phyloP scores from a whole-genome alignment of 1,140 invertebrate species.

The Myzus persicae region DNA sequence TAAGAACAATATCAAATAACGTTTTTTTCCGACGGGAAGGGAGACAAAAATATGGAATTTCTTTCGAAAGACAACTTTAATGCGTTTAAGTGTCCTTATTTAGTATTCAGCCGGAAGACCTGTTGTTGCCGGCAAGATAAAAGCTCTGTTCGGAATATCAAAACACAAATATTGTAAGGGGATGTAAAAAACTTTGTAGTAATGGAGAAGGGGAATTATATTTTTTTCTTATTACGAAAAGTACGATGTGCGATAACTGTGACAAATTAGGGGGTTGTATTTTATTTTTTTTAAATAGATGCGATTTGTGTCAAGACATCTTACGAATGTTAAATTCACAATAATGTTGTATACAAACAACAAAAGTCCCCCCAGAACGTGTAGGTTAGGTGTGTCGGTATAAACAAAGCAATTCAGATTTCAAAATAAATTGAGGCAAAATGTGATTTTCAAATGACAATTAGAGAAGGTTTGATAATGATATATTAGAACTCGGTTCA shows the following conservation, averaged over 20 bases:
- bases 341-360: neutral
- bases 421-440: neutral
- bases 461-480: neutral
- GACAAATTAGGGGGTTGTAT: slow-evolving; percentile 52
- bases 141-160: slow-evolving; percentile 56
- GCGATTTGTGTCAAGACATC: slow-evolving; percentile 33
- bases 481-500: neutral
- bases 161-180: slow-evolving; percentile 47
- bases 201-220: slow-evolving; percentile 48
- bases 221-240: slow-evolving; percentile 48
- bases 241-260: slow-evolving; percentile 54
- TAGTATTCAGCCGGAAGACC: slow-evolving; percentile 58
- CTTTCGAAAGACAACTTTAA: slow-evolving; percentile 58
- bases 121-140: slow-evolving; percentile 57
- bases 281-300: slow-evolving; percentile 43
- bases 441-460: neutral
- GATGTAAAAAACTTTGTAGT: slow-evolving; percentile 41
- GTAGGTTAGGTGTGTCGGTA: neutral
- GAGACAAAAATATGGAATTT: slow-evolving; percentile 57
- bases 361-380: neutral
- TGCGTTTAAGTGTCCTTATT: slow-evolving; percentile 58
- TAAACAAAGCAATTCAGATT: neutral
- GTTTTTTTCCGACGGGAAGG: neutral
- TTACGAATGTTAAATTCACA: slow-evolving; percentile 41
- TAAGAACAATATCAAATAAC: slow-evolving; percentile 58